A percentile compares a stretch with the other conserved stretches of the same genome.
These are phyloP conservation scores for Patella caerulea DNA, from an alignment of 2,888 invertebrate species.

Conservation along the genomic window DNA sequence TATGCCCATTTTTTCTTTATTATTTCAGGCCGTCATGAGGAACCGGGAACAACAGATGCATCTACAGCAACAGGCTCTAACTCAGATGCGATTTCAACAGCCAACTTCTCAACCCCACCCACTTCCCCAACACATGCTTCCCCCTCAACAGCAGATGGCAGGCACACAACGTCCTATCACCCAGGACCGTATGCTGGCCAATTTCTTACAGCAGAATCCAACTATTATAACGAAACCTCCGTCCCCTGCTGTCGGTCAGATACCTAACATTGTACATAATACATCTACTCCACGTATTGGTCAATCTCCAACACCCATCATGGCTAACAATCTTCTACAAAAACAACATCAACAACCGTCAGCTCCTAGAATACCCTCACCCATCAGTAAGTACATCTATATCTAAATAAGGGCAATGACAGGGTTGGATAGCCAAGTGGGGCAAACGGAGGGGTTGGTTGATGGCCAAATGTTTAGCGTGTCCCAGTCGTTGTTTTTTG, in stretches of 20 bases:
- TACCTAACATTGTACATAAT: conserved; percentile 43
- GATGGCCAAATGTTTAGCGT: too few species aligned
- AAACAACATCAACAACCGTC: conserved; percentile 52
- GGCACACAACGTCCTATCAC: conserved; percentile 18
- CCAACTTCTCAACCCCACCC: conserved; percentile 73
- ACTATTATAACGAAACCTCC: conserved; percentile 66
- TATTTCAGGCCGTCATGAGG: conserved; percentile 54
- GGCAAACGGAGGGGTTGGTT: too few species aligned
- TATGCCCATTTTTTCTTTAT: too few species aligned
- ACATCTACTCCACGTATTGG: conserved; percentile 50
- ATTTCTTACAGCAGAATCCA: conserved; percentile 66
- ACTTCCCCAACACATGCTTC: conserved; percentile 79
- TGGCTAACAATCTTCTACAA: conserved; percentile 39
- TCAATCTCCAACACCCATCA: conserved; percentile 46
- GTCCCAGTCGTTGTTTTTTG: too few species aligned
- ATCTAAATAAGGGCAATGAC: background rate
- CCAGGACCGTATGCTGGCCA: conserved; percentile 55
- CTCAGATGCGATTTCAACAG: conserved; percentile 45
- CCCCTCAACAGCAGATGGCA: conserved; percentile 70
- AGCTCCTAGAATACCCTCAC: conserved; percentile 65
- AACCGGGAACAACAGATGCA: conserved; percentile 64
- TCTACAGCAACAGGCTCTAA: conserved; percentile 56
- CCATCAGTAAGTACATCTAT: conserved; percentile 66
- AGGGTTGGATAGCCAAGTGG: too few species aligned
- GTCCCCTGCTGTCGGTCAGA: conserved; percentile 56